Evolutionary conservation across 2,113 vertebrate species (phyloP).

Genomic region (Andinoacara biseriatus): DNA sequence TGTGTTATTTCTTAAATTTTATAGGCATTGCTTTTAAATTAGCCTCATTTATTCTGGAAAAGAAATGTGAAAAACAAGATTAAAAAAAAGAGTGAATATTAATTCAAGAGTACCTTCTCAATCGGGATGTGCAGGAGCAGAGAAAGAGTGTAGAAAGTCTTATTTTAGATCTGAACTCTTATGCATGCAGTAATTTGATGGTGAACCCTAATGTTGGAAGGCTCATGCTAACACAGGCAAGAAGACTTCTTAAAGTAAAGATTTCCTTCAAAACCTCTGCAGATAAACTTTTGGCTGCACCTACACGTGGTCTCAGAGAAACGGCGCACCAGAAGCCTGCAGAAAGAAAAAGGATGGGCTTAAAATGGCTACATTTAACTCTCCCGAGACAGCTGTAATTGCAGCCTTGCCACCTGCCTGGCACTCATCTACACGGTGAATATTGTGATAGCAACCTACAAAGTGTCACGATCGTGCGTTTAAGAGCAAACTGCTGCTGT

Average conservation of each 20-base stretch:
- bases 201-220: neutral
- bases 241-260: constrained; percentile 3
- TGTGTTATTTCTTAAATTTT: neutral
- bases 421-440: constrained; percentile 16
- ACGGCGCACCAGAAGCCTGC: constrained; percentile 1
- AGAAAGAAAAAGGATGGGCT: neutral
- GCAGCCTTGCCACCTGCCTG: constrained; percentile 9
- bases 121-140: neutral
- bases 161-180: neutral
- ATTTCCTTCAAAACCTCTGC: constrained; percentile 2
- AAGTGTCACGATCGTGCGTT: constrained; percentile 5
- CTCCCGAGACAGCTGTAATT: constrained; percentile 41
- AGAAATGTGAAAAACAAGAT: neutral
- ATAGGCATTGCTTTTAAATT: neutral
- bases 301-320: neutral
- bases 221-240: neutral
- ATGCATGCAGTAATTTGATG: neutral
- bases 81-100: neutral
- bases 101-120: neutral
- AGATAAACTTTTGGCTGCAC: neutral
- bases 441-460: constrained; percentile 20
- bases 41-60: neutral
- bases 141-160: neutral
- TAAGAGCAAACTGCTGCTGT: constrained; percentile 9
- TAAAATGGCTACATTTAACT: constrained; percentile 5